Conservation (phyloP, 2,888 invertebrate species). For the Ochropacha duplaris region DNA sequence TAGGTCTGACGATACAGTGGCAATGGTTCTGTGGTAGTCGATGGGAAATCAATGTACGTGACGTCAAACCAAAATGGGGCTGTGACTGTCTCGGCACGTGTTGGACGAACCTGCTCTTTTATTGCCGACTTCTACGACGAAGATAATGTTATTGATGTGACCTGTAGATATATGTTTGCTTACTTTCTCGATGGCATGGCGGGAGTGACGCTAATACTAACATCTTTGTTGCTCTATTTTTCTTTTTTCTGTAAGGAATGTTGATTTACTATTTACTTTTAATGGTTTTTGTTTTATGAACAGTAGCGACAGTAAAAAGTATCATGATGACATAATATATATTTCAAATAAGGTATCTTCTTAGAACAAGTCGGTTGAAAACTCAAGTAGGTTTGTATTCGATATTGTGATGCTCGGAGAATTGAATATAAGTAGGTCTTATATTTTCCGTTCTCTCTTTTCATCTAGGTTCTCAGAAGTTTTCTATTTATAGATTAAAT, state of each 20-base stretch:
- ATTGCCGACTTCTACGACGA: background rate
- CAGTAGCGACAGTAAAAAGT: too few species aligned
- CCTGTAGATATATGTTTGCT: background rate
- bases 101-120: background rate
- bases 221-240: background rate
- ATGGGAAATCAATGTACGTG: conserved; percentile 33
- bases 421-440: too few species aligned
- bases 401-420: too few species aligned
- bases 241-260: background rate
- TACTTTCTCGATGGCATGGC: background rate
- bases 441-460: too few species aligned
- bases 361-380: too few species aligned
- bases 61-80: conserved; percentile 19
- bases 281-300: too few species aligned
- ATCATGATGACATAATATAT: too few species aligned
- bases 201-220: background rate
- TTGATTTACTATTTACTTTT: background rate
- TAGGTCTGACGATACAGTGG: conserved; percentile 10
- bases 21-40: conserved; percentile 15
- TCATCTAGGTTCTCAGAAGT: too few species aligned
- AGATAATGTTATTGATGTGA: background rate
- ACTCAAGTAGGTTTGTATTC: too few species aligned
- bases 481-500: too few species aligned
- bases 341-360: too few species aligned
- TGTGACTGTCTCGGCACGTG: conserved; percentile 1